Percentiles rank a stretch among this genome's conserved stretches.
These are phyloP conservation scores for Margarornis squamiger DNA, from an alignment of 2,797 vertebrate species.

Conservation along the genomic window DNA sequence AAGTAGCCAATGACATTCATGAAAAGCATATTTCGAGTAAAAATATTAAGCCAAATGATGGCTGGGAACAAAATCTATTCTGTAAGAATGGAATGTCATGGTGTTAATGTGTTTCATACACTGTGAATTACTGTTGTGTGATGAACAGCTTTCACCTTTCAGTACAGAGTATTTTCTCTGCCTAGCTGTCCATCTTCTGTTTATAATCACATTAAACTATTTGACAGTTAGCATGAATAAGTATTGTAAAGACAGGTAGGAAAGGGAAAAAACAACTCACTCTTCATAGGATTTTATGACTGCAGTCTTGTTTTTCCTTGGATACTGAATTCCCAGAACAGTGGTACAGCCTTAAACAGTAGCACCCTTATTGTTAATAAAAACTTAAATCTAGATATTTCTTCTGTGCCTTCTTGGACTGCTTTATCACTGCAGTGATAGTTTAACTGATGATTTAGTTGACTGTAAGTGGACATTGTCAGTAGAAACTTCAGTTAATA, in stretches of 20 bases:
- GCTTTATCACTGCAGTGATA: neutral
- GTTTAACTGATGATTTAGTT: conserved; percentile 13
- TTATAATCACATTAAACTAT: conserved; percentile 52
- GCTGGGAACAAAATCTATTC: conserved; percentile 10
- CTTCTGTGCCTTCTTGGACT: neutral
- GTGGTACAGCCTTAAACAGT: neutral
- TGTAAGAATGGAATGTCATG: conserved; percentile 34
- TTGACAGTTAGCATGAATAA: neutral
- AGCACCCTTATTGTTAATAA: neutral
- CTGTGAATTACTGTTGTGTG: conserved; percentile 44
- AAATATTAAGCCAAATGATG: conserved; percentile 11
- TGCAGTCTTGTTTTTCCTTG: conserved; percentile 16
- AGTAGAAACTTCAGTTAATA: neutral
- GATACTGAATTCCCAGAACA: neutral
- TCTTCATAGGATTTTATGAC: conserved; percentile 14
- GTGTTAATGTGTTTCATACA: conserved; percentile 53
- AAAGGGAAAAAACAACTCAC: neutral
- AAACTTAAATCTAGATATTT: neutral
- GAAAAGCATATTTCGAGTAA: neutral
- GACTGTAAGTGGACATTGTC: neutral
- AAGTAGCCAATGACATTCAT: neutral
- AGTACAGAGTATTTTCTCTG: conserved; percentile 45
- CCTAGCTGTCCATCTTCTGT: conserved; percentile 40
- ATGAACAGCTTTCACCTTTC: conserved; percentile 66
- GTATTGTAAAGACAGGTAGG: conserved; percentile 29